Conservation (phyloP, 2,113 vertebrate species). For the Lepus americanus region DNA sequence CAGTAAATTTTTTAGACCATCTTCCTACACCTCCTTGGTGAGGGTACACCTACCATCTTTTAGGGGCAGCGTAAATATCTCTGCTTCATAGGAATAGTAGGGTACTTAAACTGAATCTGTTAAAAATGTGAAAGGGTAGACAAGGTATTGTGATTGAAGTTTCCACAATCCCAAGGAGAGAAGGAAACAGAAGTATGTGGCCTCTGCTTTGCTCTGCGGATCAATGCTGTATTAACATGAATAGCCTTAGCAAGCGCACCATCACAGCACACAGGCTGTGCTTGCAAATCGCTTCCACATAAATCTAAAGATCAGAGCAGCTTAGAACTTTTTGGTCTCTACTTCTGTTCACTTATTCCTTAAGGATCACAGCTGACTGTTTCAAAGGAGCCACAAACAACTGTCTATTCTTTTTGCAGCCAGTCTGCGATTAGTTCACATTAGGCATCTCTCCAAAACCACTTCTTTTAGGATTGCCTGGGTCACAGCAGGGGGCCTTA, state of each 20-base stretch:
- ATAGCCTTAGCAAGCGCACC: constrained; percentile 43
- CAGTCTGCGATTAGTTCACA: constrained; percentile 75
- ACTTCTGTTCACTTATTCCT: constrained; percentile 76
- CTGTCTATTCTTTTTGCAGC: constrained; percentile 80
- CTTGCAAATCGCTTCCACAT: constrained; percentile 74
- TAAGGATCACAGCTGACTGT: constrained; percentile 79
- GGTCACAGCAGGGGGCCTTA: constrained; percentile 84
- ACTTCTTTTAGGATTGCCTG: constrained; percentile 76
- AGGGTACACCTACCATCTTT: neutral
- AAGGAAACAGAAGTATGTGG: constrained; percentile 52
- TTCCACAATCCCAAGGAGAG: neutral
- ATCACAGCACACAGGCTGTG: neutral
- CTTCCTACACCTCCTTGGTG: neutral
- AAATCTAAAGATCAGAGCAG: constrained; percentile 78
- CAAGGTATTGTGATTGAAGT: neutral
- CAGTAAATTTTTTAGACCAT: neutral
- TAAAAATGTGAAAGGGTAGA: constrained; percentile 12
- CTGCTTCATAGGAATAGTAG: neutral
- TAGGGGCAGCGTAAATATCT: neutral
- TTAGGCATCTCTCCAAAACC: constrained; percentile 82
- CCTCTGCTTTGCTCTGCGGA: constrained; percentile 52
- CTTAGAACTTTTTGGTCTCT: constrained; percentile 63
- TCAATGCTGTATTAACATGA: constrained; percentile 49
- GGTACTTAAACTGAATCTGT: neutral
- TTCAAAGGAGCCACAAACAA: constrained; percentile 79